phyloP scores from a whole-genome alignment of 2,113 vertebrate genomes.

The Leuciscus idus region DNA sequence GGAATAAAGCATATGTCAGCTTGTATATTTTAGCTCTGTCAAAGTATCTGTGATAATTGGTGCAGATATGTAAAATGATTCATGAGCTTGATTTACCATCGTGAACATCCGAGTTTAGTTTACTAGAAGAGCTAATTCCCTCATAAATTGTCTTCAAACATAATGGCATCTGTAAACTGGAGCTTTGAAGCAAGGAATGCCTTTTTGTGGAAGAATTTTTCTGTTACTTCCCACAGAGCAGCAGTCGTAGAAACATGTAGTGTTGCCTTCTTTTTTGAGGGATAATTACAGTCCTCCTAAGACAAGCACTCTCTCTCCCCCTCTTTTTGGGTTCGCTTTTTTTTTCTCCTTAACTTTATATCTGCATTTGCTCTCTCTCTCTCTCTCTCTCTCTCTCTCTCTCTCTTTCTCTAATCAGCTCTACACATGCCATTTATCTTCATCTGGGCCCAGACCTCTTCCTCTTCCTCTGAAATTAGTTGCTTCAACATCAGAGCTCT shows the following conservation, averaged over 20 bases:
- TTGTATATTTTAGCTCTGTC: slow-evolving; percentile 25
- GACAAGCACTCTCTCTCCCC: slow-evolving; percentile 42
- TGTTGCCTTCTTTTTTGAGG: slow-evolving; percentile 30
- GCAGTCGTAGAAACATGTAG: slow-evolving; percentile 3
- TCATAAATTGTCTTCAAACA: slow-evolving; percentile 45
- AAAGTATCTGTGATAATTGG: slow-evolving; percentile 9
- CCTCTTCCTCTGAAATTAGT: slow-evolving; percentile 54
- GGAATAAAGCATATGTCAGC: background rate
- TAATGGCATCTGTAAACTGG: slow-evolving; percentile 32
- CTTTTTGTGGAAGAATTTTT: slow-evolving; percentile 20
- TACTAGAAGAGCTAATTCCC: slow-evolving; percentile 15
- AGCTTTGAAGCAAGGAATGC: slow-evolving; percentile 31
- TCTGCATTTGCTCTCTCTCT: slow-evolving; percentile 50
- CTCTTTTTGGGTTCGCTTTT: slow-evolving; percentile 52
- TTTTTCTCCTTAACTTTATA: slow-evolving; percentile 31
- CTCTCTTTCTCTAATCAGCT: slow-evolving; percentile 59
- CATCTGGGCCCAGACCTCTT: slow-evolving; percentile 36
- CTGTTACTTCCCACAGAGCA: slow-evolving; percentile 17
- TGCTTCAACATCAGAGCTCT: slow-evolving; percentile 40
- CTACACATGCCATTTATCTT: slow-evolving; percentile 54
- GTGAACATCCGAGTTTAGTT: slow-evolving; percentile 39
- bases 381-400: slow-evolving; percentile 38
- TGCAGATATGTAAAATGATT: slow-evolving; percentile 43
- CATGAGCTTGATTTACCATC: slow-evolving; percentile 29
- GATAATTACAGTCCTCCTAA: slow-evolving; percentile 50